Evolutionary conservation across 2,888 invertebrate genomes (phyloP), one percentile per base, ranked within the genome.

Genomic region (Aphrophora alni): DNA sequence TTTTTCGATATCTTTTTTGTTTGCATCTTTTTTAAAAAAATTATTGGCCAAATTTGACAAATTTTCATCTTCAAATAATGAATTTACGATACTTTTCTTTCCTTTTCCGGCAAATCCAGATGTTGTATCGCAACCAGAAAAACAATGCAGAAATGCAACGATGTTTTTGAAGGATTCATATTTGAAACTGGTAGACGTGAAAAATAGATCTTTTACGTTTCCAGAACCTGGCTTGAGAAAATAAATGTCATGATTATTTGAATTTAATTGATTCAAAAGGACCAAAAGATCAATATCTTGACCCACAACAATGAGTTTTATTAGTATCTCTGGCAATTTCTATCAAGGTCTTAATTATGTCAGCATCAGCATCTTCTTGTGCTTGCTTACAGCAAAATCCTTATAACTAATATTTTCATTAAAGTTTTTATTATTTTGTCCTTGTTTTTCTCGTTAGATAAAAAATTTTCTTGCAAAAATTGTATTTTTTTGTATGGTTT

Each of bases 361-460:
- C 33, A 5, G 33, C 33, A 33, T 33, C 33, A 33, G 33, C 33
- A 33, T 33, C 33, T 33, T 33, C 33, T 68, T 21, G 5, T 68
- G 68, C 68, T 68, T 68, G 68, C 10, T 68, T 68, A 68, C 68
- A 68, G 68, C 5, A 68, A 33, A 33, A 33, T 33, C 33, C 33
- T 33, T 33, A 8, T 33, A 8, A 33, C 33, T 33, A 68, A 68
- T 68, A 3, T 68, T 68, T 68, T 68, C 24, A 68, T 68, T 68
- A 68, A 68, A n/a, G 68, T 68, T 68, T 68, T 68, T 68, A 68
- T 68, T 68, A 68, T 68, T 68, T 68, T 68, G 68, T 68, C 68
- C 68, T 33, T 33, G 33, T 33, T 33, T 33, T 33, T 33, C 33
- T 33, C 33, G 33, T 33, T 33, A 33, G 33, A 68, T 68, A 68